Conservation (phyloP, 1,140 invertebrate genomes). For the Gerris buenoi region DNA sequence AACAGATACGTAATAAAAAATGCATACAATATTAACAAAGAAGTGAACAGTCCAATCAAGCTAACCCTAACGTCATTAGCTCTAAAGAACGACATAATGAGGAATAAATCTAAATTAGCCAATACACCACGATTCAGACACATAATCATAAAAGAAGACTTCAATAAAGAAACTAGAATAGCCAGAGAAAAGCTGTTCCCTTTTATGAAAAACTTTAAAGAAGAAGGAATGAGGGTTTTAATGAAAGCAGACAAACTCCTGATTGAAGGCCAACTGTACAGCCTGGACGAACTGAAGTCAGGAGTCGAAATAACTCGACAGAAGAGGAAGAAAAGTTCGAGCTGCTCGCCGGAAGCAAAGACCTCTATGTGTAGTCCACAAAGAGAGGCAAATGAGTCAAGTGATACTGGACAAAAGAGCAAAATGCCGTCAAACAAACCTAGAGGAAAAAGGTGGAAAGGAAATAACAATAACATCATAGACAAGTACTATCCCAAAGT, state of each 20-base stretch:
- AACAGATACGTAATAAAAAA: neutral
- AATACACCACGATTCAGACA: neutral
- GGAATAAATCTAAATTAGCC: neutral
- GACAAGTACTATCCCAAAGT: too few species aligned
- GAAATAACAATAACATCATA: too few species aligned
- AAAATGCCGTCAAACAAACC: too few species aligned
- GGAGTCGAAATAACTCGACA: neutral
- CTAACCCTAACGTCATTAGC: neutral
- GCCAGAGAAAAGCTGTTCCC: neutral
- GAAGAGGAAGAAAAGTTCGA: neutral
- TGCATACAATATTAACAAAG: neutral
- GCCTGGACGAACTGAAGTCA: neutral
- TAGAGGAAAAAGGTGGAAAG: too few species aligned
- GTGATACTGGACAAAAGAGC: too few species aligned
- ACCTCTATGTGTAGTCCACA: too few species aligned
- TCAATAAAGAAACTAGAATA: neutral
- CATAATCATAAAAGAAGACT: neutral
- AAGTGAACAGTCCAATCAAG: neutral
- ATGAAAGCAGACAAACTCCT: neutral
- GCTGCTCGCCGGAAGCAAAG: neutral
- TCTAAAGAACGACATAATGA: neutral
- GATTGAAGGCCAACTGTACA: neutral
- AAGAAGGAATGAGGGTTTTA: neutral
- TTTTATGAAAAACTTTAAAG: neutral
- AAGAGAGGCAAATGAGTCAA: too few species aligned